Evolutionary conservation across 2,888 invertebrate genomes (phyloP).

Genomic region (Erebia epiphron): DNA sequence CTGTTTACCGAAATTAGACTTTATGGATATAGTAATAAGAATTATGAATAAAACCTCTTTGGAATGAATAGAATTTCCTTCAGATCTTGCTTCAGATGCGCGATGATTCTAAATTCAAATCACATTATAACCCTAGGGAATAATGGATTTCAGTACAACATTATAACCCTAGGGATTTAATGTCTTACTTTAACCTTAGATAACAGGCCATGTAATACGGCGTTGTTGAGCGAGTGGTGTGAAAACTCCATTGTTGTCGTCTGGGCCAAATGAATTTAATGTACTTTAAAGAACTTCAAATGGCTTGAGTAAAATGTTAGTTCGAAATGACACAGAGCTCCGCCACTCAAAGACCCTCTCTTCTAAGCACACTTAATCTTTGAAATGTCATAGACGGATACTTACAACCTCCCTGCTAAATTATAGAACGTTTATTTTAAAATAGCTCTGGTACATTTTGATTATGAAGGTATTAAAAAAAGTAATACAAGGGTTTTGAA

Average conservation of each 20-base stretch:
- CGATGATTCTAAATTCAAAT: no score
- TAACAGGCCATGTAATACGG: no score
- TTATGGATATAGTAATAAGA: no score
- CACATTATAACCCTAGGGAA: no score
- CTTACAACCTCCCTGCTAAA: slow-evolving; percentile 21
- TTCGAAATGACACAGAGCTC: slow-evolving; percentile 19
- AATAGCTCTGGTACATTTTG: background rate
- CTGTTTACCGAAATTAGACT: no score
- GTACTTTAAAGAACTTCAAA: slow-evolving; percentile 17
- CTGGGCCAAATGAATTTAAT: slow-evolving; percentile 12
- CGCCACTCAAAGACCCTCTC: slow-evolving; percentile 27
- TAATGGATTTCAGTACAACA: no score
- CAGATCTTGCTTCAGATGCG: no score
- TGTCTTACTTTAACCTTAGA: no score
- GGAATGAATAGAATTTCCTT: no score
- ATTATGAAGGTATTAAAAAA: background rate
- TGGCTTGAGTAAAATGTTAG: slow-evolving; percentile 13
- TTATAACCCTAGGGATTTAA: no score
- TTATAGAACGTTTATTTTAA: slow-evolving; percentile 14
- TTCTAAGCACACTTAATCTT: slow-evolving; percentile 32
- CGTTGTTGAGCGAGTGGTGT: no score
- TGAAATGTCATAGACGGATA: slow-evolving; percentile 32
- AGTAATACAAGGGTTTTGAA: background rate
- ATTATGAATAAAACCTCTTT: no score
- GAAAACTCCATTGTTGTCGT: background rate